A percentile compares a stretch with the other conserved stretches of the same genome.
Conservation (phyloP, 2,888 invertebrate genomes). For the Molorchus minor region DNA sequence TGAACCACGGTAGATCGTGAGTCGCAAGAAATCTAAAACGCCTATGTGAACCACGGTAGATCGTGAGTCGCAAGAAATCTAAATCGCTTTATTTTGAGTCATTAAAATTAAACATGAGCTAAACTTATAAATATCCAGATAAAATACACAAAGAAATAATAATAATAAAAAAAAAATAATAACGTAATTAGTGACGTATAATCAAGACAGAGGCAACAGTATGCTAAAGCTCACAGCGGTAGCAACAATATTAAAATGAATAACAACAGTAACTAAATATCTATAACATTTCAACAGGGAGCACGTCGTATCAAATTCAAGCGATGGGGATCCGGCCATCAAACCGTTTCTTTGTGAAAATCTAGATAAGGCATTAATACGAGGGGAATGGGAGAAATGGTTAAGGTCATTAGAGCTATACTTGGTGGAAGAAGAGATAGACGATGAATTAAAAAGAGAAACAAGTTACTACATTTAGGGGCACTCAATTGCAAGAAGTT, state of each 20-base stretch:
- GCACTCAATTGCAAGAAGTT: slow-evolving; percentile 46
- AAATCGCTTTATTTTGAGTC: neutral
- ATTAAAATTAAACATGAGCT: neutral
- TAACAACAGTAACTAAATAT: no score
- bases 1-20: neutral
- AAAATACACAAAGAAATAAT: neutral
- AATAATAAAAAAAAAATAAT: neutral
- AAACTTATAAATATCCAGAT: no score
- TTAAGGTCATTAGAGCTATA: slow-evolving; percentile 45
- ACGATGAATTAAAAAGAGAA: slow-evolving; percentile 40
- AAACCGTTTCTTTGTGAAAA: slow-evolving; percentile 41
- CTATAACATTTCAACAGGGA: no score
- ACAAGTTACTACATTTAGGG: slow-evolving; percentile 48
- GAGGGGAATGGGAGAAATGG: slow-evolving; percentile 46
- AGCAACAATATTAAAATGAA: no score
- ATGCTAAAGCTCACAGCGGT: neutral
- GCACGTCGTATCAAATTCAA: no score
- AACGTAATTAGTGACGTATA: neutral
- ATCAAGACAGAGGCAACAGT: neutral
- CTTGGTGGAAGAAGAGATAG: slow-evolving; percentile 45
- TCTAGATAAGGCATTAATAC: slow-evolving; percentile 41
- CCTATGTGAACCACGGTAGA: neutral
- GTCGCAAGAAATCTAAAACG: neutral
- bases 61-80: neutral
- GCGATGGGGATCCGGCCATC: no score